A percentile compares a stretch with the other conserved stretches of the same genome.
phyloP scores from a whole-genome alignment of 2,113 vertebrate genomes.

The Peromyscus californicus region DNA sequence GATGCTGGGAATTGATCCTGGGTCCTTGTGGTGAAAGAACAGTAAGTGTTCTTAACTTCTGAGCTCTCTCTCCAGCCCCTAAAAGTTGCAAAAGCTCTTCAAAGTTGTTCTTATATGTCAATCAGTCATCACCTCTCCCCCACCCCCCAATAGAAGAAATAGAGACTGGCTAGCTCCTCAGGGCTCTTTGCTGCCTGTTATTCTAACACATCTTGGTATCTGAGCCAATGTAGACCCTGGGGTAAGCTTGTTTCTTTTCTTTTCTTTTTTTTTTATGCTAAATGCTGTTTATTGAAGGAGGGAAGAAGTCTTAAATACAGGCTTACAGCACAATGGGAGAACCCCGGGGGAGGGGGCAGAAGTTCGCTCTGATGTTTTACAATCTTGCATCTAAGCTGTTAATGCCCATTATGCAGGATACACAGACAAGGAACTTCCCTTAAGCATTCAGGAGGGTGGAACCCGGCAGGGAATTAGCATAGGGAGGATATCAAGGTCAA shows the following conservation, averaged over 20 bases:
- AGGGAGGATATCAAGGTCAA: too few relatives aligned
- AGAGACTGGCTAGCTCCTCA: neutral
- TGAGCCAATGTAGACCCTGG: neutral
- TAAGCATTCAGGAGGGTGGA: too few relatives aligned
- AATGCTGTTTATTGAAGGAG: too few relatives aligned
- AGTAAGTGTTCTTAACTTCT: neutral
- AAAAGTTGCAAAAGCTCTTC: constrained; percentile 48
- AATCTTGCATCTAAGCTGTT: too few relatives aligned
- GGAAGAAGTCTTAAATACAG: too few relatives aligned
- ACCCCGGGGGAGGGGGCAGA: too few relatives aligned
- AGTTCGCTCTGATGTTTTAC: too few relatives aligned
- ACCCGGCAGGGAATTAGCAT: too few relatives aligned
- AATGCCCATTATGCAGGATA: too few relatives aligned
- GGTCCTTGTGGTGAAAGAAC: neutral
- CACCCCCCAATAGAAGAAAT: constrained; percentile 32
- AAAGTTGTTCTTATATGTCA: neutral
- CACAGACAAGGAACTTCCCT: too few relatives aligned
- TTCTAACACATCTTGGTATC: constrained; percentile 4
- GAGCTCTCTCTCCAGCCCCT: neutral
- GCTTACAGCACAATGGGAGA: too few relatives aligned
- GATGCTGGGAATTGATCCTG: neutral
- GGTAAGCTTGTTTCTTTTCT: constrained; percentile 21
- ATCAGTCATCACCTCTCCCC: neutral
- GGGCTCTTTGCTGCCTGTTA: neutral
- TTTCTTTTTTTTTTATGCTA: too few relatives aligned